Evolutionary conservation across 2,888 invertebrate genomes (phyloP).

Genomic region (Eurytoma californica): DNA sequence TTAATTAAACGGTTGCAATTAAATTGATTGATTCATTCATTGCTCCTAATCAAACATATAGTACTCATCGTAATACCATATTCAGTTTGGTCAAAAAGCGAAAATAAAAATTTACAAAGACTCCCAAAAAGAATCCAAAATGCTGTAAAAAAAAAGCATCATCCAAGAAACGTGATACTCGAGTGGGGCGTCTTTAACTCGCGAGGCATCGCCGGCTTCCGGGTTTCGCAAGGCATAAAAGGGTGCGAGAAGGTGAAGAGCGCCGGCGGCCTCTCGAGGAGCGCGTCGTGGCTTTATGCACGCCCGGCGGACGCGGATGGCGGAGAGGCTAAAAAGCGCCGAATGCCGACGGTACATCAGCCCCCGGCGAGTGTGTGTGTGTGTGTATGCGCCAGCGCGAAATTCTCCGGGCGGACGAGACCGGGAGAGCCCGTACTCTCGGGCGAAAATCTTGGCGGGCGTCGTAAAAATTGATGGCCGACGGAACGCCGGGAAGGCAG

Average conservation of each 20-base stretch:
- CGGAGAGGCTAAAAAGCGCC: slow-evolving; percentile 13
- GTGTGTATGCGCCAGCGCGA: neutral
- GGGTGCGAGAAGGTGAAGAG: slow-evolving; percentile 15
- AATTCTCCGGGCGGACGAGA: neutral
- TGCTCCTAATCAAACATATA: too few relatives aligned
- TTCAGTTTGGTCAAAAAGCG: too few relatives aligned
- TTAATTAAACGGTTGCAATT: too few relatives aligned
- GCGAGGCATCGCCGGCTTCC: too few relatives aligned
- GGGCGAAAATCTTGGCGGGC: slow-evolving; percentile 28
- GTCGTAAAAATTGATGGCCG: slow-evolving; percentile 46
- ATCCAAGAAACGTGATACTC: too few relatives aligned
- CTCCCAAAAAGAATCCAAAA: too few relatives aligned
- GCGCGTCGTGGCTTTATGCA: slow-evolving; percentile 20
- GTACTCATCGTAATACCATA: too few relatives aligned
- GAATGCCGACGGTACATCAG: slow-evolving; percentile 26
- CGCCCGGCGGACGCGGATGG: neutral
- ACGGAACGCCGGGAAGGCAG: neutral
- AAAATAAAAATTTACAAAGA: too few relatives aligned
- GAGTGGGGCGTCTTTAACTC: too few relatives aligned
- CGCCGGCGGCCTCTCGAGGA: neutral
- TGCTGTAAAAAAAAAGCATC: too few relatives aligned
- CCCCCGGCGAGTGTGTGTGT: neutral
- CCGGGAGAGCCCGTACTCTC: neutral
- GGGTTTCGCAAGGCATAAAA: slow-evolving; percentile 7
- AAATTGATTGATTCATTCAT: too few relatives aligned